These are phyloP conservation scores for Glandiceps talaboti DNA, from an alignment of 53 echinoderm and acorn worm species.

Conservation along the genomic window DNA sequence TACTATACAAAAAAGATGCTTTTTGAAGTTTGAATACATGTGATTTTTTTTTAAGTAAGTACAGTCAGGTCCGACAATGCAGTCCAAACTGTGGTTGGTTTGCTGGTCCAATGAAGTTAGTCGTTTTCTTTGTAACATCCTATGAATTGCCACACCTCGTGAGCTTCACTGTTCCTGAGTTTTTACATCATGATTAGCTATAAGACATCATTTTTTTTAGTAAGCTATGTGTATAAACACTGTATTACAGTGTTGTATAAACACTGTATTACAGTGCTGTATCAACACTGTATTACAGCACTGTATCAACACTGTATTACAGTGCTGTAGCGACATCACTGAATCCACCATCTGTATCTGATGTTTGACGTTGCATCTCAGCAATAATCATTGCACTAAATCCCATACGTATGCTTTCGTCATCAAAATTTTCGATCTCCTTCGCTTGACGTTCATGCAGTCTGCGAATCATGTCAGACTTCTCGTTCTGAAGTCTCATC, in stretches of 20 bases:
- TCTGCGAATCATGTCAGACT: conserved; percentile 51
- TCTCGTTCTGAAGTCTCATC: conserved; percentile 44
- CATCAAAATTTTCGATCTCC: conserved; percentile 58
- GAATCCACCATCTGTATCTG: conserved; percentile 11
- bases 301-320: too few species aligned
- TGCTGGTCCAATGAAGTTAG: too few species aligned
- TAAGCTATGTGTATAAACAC: not conserved
- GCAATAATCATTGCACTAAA: conserved; percentile 56
- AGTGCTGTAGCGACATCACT: not conserved
- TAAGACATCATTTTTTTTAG: not conserved
- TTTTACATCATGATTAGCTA: not conserved
- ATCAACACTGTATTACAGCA: too few species aligned
- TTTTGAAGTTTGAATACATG: not conserved
- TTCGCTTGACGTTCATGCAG: conserved; percentile 50
- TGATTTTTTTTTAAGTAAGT: not conserved
- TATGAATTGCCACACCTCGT: too few species aligned
- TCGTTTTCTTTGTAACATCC: too few species aligned
- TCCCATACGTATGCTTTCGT: conserved; percentile 43
- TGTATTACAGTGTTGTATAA: too few species aligned
- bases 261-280: too few species aligned
- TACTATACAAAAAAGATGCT: too few species aligned
- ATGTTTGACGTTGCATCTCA: conserved; percentile 59
- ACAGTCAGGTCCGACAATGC: too few species aligned
- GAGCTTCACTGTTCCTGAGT: not conserved
- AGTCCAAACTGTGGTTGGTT: too few species aligned